A percentile compares a stretch with the other conserved stretches of the same genome.
phyloP scores from a whole-genome alignment of 1,140 invertebrate species.

The Pseudobourletiella spinata region DNA sequence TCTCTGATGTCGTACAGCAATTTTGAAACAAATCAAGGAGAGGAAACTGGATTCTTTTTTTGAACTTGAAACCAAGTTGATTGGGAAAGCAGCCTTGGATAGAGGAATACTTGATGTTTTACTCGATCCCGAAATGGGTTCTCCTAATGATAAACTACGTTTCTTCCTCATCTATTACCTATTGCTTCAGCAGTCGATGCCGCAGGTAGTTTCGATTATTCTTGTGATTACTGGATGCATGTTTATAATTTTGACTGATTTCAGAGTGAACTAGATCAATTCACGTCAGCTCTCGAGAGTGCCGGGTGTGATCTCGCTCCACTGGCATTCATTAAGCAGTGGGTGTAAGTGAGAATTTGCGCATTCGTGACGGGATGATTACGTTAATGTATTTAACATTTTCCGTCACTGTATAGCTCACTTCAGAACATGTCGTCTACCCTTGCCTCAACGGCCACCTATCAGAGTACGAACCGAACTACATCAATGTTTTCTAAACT shows the following conservation, averaged over 20 bases:
- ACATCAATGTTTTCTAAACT: slow-evolving; percentile 89
- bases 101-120: slow-evolving; percentile 69
- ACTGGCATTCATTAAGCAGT: slow-evolving; percentile 75
- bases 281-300: slow-evolving; percentile 62
- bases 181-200: slow-evolving; percentile 65
- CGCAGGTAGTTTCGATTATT: slow-evolving; percentile 50
- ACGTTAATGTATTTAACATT: too few species aligned
- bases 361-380: not conserved
- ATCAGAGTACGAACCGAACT: not conserved
- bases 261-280: slow-evolving; percentile 65
- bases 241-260: slow-evolving; percentile 21
- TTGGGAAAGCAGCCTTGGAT: slow-evolving; percentile 65
- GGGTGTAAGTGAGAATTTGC: slow-evolving; percentile 79
- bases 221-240: not conserved
- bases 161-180: slow-evolving; percentile 90
- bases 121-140: slow-evolving; percentile 74
- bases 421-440: slow-evolving; percentile 62
- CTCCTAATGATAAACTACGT: slow-evolving; percentile 84
- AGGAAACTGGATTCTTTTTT: slow-evolving; percentile 91
- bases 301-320: slow-evolving; percentile 73
- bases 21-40: slow-evolving; percentile 83
- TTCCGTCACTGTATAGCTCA: slow-evolving; percentile 36
- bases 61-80: slow-evolving; percentile 95
- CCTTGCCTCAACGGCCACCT: too few species aligned
- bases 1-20: too few species aligned